A percentile compares a stretch with the other conserved stretches of the same genome.
Evolutionary conservation across 2,113 vertebrate genomes (phyloP).

Genomic region (Heloderma charlesbogerti): DNA sequence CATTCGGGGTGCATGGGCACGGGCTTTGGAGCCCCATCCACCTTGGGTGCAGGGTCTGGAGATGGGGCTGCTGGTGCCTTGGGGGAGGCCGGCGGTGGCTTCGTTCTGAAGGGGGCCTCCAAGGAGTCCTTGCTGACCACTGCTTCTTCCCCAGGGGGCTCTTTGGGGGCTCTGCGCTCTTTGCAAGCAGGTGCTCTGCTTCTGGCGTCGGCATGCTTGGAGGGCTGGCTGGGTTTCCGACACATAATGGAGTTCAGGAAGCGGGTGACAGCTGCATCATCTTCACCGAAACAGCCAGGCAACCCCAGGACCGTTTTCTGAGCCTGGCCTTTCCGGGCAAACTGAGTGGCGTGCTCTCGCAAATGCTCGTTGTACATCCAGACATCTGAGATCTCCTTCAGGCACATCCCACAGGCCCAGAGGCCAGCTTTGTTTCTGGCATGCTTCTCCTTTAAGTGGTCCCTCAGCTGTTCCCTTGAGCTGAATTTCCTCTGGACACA

Average conservation of each 20-base stretch:
- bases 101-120: constrained; percentile 72
- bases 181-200: constrained; percentile 59
- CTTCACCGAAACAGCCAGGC: constrained; percentile 82
- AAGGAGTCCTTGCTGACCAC: constrained; percentile 57
- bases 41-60: constrained; percentile 76
- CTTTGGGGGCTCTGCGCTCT: constrained; percentile 68
- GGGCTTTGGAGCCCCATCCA: constrained; percentile 77
- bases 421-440: constrained; percentile 89
- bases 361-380: constrained; percentile 99
- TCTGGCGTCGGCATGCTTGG: constrained; percentile 69
- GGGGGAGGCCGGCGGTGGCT: constrained; percentile 42
- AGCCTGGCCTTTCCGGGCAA: constrained; percentile 90
- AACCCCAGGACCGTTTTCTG: constrained; percentile 85
- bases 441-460: constrained; percentile 94
- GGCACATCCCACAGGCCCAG: constrained; percentile 98
- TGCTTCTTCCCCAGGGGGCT: constrained; percentile 58
- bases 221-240: constrained; percentile 78
- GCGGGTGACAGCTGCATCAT: constrained; percentile 81
- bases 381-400: constrained; percentile 93
- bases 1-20: constrained; percentile 90
- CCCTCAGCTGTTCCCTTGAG: constrained; percentile 92
- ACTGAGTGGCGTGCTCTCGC: constrained; percentile 93
- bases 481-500: constrained; percentile 97
- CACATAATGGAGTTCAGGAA: constrained; percentile 89
- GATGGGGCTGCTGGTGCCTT: constrained; percentile 57